These are phyloP conservation scores for Centropus unirufus DNA, from an alignment of 2,113 vertebrate species.

Conservation along the genomic window DNA sequence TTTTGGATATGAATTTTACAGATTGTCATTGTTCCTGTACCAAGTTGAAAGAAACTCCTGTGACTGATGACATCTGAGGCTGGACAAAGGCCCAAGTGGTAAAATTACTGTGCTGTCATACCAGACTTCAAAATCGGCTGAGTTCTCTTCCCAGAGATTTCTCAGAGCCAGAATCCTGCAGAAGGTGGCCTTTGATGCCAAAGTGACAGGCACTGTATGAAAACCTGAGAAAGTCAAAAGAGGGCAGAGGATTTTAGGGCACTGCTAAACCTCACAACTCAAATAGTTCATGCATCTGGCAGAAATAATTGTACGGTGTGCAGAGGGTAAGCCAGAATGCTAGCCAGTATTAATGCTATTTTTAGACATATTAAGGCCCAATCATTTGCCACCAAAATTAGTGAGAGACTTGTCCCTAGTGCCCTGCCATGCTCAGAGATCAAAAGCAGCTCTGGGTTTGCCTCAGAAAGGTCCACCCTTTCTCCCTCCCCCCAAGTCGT, in stretches of 20 bases:
- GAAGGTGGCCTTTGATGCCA: neutral
- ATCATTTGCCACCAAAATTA: neutral
- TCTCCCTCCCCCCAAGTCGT: slow-evolving; percentile 1
- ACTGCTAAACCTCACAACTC: neutral
- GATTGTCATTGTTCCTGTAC: neutral
- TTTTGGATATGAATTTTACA: neutral
- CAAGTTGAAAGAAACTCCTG: neutral
- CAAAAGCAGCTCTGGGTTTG: neutral
- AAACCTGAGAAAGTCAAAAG: neutral
- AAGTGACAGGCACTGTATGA: neutral
- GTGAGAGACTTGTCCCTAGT: neutral
- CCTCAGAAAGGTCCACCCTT: neutral
- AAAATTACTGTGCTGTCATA: neutral
- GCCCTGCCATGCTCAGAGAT: neutral
- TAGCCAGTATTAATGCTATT: neutral
- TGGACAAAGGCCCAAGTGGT: neutral
- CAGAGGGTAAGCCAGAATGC: neutral
- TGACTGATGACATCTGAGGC: neutral
- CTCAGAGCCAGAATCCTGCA: neutral
- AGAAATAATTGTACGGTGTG: neutral
- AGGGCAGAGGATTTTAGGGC: neutral
- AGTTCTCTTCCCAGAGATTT: neutral
- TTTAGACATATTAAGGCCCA: neutral
- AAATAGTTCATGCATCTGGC: neutral
- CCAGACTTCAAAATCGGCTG: neutral